Conservation (phyloP, 2,888 invertebrate genomes). For the Lasioglossum vierecki region DNA sequence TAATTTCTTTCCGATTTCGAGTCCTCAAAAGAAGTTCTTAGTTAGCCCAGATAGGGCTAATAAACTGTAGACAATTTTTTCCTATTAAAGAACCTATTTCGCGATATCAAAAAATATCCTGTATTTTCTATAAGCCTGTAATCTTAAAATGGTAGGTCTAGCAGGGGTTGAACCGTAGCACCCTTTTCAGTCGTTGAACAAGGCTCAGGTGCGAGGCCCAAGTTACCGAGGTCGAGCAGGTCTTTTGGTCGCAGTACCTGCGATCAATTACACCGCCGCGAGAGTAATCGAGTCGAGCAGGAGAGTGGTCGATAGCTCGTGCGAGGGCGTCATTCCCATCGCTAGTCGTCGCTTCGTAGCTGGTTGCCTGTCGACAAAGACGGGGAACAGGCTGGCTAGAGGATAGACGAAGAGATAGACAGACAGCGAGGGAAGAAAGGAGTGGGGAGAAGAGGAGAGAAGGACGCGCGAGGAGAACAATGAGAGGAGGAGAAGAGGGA, state of each 20-base stretch:
- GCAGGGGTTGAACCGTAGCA: background rate
- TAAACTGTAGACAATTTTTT: background rate
- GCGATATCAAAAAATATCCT: no score
- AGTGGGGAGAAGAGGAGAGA: background rate
- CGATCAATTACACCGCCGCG: conserved; percentile 3
- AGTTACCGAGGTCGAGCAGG: background rate
- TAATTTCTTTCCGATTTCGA: background rate
- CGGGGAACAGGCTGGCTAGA: conserved; percentile 4
- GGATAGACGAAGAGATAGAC: conserved; percentile 3
- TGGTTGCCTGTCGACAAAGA: conserved; percentile 35
- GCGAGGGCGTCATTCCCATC: conserved; percentile 47
- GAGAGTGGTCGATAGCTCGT: background rate
- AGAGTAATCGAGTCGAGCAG: background rate
- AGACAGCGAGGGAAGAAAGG: background rate
- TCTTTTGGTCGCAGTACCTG: background rate
- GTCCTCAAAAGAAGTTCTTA: background rate
- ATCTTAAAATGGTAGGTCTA: background rate
- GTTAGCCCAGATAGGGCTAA: background rate
- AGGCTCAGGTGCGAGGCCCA: background rate
- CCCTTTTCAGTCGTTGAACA: background rate
- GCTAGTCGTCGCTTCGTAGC: conserved; percentile 31
- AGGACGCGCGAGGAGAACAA: conserved; percentile 18
- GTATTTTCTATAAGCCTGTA: background rate
- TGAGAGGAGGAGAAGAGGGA: background rate
- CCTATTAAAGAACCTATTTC: no score